Base-by-base conservation (phyloP, 1,140 invertebrate species). In the Drosophila novamexicana region DNA sequence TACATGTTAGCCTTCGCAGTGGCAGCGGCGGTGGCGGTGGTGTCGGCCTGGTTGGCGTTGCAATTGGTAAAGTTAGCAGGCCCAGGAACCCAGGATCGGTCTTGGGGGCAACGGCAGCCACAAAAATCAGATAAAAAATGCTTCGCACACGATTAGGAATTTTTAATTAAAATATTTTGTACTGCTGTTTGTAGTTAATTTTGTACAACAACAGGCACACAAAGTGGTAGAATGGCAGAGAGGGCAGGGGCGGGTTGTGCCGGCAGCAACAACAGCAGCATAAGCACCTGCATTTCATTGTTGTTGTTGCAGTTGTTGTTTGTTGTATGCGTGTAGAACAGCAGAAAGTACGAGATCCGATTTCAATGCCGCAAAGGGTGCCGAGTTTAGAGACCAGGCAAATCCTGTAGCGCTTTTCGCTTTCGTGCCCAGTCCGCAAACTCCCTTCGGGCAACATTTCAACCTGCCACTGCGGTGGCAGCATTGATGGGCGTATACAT, bases 131-230 rank as follows among this genome's bases (percentile, higher is more conserved):
- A 91, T 91, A 91, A 91, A 91, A 90, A 91, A 90, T 89, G 86
- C 90, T 91, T 91, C 90, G 90, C 90, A 91, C 90, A 91, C 90
- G 90, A 91, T 91, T 91, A 91, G 90, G 90, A 91, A 91, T 91
- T 91, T 91, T 91, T 91, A 91, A 91, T 91, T 91, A 91, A 91
- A 91, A 91, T 91, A 91, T 91, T 91, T 91, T 91, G 89, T 91
- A 90, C 86, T 86, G 86, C 81, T 86, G 82, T 91, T 91, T 91
- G 90, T 91, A 89, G 81, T 91, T 79, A 89, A 78, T 84, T 91
- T 84, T 75, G 84, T 84, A 88, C 84, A 88, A 88, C 84, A 79
- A 75, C 79, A 80, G 79, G 57, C 71, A 86, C 70, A 86, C 72
- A 82, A 79, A 82, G 76, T 79, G 83, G 63, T 65, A 70, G 44